phyloP scores from a whole-genome alignment of 2,113 vertebrate genomes.

The Zapornia atra region DNA sequence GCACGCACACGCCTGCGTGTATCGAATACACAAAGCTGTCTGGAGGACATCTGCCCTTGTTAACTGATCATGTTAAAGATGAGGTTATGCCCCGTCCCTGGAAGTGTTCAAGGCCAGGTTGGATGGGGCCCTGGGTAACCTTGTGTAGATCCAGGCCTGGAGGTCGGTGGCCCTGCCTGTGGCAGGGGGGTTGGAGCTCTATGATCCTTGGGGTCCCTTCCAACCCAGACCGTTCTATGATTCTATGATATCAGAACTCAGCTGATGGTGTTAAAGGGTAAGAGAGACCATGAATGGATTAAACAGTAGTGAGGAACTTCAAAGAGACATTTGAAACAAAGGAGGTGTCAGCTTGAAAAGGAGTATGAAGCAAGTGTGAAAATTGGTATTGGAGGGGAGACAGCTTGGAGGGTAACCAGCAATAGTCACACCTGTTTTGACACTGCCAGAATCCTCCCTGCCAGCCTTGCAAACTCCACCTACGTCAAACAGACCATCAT shows the following conservation, averaged over 20 bases:
- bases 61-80: not conserved
- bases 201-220: no score
- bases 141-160: no score
- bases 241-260: not conserved
- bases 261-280: not conserved
- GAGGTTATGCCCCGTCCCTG: no score
- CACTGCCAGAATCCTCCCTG: not conserved
- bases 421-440: not conserved
- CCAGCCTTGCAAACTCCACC: not conserved
- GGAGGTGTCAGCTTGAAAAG: not conserved
- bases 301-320: not conserved
- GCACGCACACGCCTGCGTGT: no score
- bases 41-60: not conserved
- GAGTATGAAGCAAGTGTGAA: not conserved
- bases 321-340: not conserved
- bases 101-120: no score
- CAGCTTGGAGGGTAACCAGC: not conserved
- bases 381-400: not conserved
- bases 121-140: no score
- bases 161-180: no score
- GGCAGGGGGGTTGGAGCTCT: no score
- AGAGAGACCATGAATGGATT: not conserved
- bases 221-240: no score
- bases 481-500: not conserved
- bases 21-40: not conserved